Percentiles rank a stretch among this genome's conserved stretches.
These are phyloP conservation scores for Mirza zaza DNA, from an alignment of 2,113 vertebrate genomes.

Conservation along the genomic window DNA sequence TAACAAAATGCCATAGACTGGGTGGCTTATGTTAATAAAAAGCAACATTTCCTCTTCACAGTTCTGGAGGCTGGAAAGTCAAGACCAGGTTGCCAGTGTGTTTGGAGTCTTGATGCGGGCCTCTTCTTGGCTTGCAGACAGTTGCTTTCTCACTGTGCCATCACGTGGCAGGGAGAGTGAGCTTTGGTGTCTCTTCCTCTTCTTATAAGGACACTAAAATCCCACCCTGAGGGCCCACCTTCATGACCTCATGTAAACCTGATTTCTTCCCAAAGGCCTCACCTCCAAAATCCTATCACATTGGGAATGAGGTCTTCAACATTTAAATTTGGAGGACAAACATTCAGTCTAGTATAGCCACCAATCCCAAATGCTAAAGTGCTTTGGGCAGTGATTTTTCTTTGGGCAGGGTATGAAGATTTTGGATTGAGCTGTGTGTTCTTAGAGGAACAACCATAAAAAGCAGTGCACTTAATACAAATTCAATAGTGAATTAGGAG, in stretches of 20 bases:
- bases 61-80: too few relatives aligned
- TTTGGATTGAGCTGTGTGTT: not conserved
- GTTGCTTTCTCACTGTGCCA: not conserved
- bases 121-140: not conserved
- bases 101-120: not conserved
- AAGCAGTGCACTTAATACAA: not conserved
- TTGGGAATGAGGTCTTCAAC: not conserved
- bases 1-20: not conserved
- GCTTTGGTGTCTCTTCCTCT: not conserved
- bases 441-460: not conserved
- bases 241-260: not conserved
- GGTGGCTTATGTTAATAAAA: not conserved
- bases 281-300: not conserved
- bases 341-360: not conserved
- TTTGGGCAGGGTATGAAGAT: not conserved
- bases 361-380: not conserved
- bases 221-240: rapidly evolving
- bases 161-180: not conserved
- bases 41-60: not conserved
- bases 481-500: not conserved
- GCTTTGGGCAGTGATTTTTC: not conserved
- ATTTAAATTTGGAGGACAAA: not conserved
- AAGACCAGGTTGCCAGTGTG: not conserved
- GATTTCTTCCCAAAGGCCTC: not conserved
- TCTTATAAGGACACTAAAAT: too few relatives aligned